Conservation (phyloP, 2,888 invertebrate species). For the Tenthredo scrophulariae region DNA sequence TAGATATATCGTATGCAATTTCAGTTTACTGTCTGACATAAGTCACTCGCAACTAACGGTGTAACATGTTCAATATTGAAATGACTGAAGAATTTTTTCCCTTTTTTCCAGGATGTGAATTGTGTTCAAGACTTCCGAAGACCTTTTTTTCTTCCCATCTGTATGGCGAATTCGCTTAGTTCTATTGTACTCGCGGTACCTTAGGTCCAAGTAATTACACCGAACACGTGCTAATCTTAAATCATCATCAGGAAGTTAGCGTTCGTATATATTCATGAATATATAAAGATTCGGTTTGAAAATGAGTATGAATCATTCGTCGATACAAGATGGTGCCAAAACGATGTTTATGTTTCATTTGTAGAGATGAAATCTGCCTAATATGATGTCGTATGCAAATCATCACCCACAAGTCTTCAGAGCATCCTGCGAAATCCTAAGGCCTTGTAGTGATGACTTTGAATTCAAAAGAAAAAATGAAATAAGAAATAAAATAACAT, state of each 20-base stretch:
- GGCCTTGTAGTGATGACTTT: neutral
- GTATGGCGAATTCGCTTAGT: neutral
- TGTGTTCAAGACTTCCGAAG: neutral
- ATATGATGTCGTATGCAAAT: slow-evolving; percentile 18
- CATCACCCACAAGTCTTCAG: neutral
- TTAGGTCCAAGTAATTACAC: neutral
- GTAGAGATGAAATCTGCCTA: slow-evolving; percentile 8
- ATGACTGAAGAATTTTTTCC: neutral
- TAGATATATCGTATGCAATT: neutral
- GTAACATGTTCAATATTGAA: neutral
- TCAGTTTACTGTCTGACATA: neutral
- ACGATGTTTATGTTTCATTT: neutral
- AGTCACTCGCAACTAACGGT: neutral
- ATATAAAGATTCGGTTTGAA: neutral
- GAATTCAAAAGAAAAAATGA: no score
- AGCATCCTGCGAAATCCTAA: neutral
- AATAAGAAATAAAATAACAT: neutral
- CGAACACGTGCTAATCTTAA: slow-evolving; percentile 3
- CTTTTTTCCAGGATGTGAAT: neutral
- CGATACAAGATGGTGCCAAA: neutral
- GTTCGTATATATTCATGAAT: neutral
- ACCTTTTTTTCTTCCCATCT: neutral
- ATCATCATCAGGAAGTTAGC: neutral
- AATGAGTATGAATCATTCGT: neutral
- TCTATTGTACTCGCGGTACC: neutral